Conservation (phyloP, 2,888 invertebrate species). For the Troglohyphantes excavatus region DNA sequence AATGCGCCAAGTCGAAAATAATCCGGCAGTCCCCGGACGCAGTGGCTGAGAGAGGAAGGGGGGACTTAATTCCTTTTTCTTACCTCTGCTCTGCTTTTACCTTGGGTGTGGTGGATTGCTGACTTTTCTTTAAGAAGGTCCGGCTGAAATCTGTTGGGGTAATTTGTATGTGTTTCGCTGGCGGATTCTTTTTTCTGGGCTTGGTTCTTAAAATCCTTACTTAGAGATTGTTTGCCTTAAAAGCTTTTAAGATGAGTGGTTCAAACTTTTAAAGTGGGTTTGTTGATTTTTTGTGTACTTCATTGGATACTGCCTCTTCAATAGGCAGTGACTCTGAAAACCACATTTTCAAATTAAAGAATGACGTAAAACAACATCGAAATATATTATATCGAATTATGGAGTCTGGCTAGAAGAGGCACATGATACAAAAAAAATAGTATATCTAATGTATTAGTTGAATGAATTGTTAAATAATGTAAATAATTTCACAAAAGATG, state of each 20-base stretch:
- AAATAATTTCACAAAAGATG: too few relatives aligned
- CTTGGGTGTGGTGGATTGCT: slow-evolving; percentile 9
- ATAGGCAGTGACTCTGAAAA: too few relatives aligned
- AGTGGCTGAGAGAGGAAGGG: neutral
- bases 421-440: too few relatives aligned
- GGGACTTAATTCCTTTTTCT: slow-evolving; percentile 37
- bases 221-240: slow-evolving; percentile 13
- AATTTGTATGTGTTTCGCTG: slow-evolving; percentile 42
- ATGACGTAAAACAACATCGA: too few relatives aligned
- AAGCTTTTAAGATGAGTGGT: neutral
- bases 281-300: too few relatives aligned
- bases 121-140: slow-evolving; percentile 34
- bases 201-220: neutral
- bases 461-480: too few relatives aligned
- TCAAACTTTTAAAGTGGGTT: too few relatives aligned
- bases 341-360: too few relatives aligned
- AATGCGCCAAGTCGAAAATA: slow-evolving; percentile 63
- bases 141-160: slow-evolving; percentile 41
- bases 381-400: too few relatives aligned
- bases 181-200: slow-evolving; percentile 4
- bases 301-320: too few relatives aligned
- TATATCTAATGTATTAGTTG: too few relatives aligned
- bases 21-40: slow-evolving; percentile 40
- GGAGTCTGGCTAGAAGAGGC: too few relatives aligned
- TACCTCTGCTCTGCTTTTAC: neutral